phyloP scores from a whole-genome alignment of 2,888 invertebrate species.

The Metopia argyrocephala region DNA sequence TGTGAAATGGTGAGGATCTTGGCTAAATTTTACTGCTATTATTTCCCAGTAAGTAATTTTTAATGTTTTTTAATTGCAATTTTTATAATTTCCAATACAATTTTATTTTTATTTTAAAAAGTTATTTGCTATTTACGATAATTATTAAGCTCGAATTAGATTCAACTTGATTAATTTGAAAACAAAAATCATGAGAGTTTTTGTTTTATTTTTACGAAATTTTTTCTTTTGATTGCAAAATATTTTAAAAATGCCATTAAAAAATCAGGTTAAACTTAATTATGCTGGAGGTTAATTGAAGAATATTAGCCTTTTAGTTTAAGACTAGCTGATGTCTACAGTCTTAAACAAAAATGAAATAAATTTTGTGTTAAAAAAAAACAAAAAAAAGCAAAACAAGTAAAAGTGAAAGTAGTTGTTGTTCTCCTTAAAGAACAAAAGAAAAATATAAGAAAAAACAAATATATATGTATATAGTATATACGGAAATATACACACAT shows the following conservation, averaged over 20 bases:
- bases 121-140: not conserved
- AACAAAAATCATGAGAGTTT: too few species aligned
- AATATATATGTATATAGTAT: too few species aligned
- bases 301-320: constrained; percentile 17
- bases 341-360: not conserved
- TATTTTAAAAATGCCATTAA: not conserved
- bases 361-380: not conserved
- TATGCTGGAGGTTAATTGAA: constrained; percentile 10
- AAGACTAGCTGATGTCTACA: constrained; percentile 14
- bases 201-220: too few species aligned
- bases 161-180: too few species aligned
- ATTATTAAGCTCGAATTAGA: too few species aligned
- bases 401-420: constrained; percentile 12
- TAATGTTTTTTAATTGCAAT: too few species aligned
- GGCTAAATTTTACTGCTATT: too few species aligned
- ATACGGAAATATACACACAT: too few species aligned
- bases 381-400: too few species aligned
- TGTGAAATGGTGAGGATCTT: too few species aligned
- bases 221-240: too few species aligned
- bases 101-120: not conserved
- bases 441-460: constrained; percentile 7
- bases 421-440: not conserved
- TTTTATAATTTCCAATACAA: not conserved
- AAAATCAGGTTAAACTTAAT: not conserved
- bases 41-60: too few species aligned